Evolutionary conservation across 2,113 vertebrate species (phyloP), one percentile per base, ranked within the genome.

Genomic region (Galemys pyrenaicus): DNA sequence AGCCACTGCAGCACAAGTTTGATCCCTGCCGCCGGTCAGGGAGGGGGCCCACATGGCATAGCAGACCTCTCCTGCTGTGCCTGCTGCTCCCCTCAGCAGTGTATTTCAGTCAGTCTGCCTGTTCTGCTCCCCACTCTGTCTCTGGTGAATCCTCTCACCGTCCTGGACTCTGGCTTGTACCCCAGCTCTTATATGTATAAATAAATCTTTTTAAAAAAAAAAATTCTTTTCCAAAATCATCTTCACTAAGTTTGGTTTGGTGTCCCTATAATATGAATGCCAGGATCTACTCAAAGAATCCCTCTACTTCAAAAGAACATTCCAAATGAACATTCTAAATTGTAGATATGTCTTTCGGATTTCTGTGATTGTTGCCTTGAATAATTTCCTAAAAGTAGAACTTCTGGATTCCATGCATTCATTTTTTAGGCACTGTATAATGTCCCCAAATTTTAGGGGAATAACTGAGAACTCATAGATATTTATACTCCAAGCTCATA

Each of bases 311-410:
- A 93, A 10, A n/a, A n/a, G n/a, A n/a, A n/a, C 89, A n/a, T 19
- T 85, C 13, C 32, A 44, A 30, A 20, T 60, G 24, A 74, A n/a
- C 16, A 5, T 62, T 87, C 71, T n/a, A n/a, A n/a, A 78, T 93
- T 56, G 28, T 24, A 82, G 32, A 41, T 20, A 49, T 62, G n/a
- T 67, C 46, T 81, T 87, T 35, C 81, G 19, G 30, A 46, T 58
- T 68, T 94, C 65, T 78, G 5, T 37, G 58, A 56, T 87, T 62
- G 37, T 75, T 89, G 73, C 46, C 28, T 94, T 81, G 37, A 70
- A 92, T 80, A 51, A 82, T 70, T 92, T 94, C 83, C 90, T 95
- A 84, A 24, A 95, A 75, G 28, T 22, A 96, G 7, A 88, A 67
- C 44, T 62, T 41, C 73, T 62, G 9, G 41, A n/a, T 64, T 24